Conservation (phyloP, 2,113 vertebrate genomes). For the Gasterosteus aculeatus region DNA sequence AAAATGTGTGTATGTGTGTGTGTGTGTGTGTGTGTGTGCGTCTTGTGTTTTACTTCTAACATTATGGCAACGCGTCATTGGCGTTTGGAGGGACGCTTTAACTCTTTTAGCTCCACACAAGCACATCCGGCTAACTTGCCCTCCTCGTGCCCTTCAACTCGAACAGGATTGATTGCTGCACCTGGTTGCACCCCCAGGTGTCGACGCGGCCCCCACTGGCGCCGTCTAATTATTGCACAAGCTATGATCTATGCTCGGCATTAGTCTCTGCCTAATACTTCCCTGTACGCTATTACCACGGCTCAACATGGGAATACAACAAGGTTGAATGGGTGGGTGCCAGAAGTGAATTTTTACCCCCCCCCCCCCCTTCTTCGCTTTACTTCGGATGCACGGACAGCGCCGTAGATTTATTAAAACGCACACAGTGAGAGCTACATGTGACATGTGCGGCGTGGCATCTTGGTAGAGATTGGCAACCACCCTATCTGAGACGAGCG, state of each 20-base stretch:
- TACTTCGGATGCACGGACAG: not conserved
- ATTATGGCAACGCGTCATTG: not conserved
- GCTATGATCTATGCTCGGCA: slow-evolving; percentile 59
- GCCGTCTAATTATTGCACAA: slow-evolving; percentile 61
- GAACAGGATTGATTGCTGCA: slow-evolving; percentile 49
- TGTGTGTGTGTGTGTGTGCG: slow-evolving; percentile 12
- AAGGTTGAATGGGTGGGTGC: too few relatives aligned
- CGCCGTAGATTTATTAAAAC: not conserved
- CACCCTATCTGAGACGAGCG: not conserved
- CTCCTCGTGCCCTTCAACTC: slow-evolving; percentile 34
- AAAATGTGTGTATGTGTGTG: slow-evolving; percentile 17
- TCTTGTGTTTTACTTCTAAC: slow-evolving; percentile 1
- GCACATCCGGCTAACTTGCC: slow-evolving; percentile 4
- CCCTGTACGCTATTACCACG: slow-evolving; percentile 37
- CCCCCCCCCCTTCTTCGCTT: not conserved
- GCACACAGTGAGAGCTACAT: not conserved
- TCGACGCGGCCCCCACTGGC: slow-evolving; percentile 48
- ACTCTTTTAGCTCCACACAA: slow-evolving; percentile 10
- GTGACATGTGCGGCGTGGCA: not conserved
- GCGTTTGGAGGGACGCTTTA: slow-evolving; percentile 29
- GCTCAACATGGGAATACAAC: slow-evolving; percentile 16
- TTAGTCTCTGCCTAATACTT: slow-evolving; percentile 39
- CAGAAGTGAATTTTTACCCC: too few relatives aligned
- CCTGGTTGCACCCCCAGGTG: slow-evolving; percentile 42
- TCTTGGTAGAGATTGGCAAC: not conserved